A percentile compares a stretch with the other conserved stretches of the same genome.
phyloP scores from a whole-genome alignment of 1,140 invertebrate genomes.

The Lasaia peninsularis region DNA sequence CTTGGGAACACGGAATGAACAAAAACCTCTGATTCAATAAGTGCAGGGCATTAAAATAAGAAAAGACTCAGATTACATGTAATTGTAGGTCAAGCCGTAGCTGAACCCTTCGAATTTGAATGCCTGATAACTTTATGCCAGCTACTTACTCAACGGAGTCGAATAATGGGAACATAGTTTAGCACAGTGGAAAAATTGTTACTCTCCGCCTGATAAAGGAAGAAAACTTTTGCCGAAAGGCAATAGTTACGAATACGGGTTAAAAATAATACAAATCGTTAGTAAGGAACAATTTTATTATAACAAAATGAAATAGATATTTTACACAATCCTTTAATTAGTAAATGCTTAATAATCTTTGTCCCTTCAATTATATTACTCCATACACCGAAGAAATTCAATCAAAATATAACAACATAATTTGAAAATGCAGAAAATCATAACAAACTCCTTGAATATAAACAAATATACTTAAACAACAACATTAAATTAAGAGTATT shows the following conservation, averaged over 20 bases:
- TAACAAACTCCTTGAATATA: background rate
- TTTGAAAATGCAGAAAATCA: background rate
- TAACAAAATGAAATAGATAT: constrained; percentile 59
- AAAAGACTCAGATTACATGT: too few relatives aligned
- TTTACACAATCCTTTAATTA: constrained; percentile 32
- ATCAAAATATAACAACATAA: constrained; percentile 10
- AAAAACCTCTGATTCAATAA: too few relatives aligned
- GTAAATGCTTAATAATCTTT: constrained; percentile 41
- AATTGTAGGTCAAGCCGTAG: too few relatives aligned
- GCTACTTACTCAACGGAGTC: too few relatives aligned
- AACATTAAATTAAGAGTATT: background rate
- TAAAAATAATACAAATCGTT: background rate
- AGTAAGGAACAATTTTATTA: constrained; percentile 62
- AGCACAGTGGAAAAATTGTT: too few relatives aligned
- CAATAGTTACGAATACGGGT: background rate
- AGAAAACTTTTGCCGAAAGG: too few relatives aligned
- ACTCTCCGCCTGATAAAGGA: too few relatives aligned
- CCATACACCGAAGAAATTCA: constrained; percentile 9
- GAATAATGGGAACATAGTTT: too few relatives aligned
- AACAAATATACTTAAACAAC: background rate
- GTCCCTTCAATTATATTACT: background rate
- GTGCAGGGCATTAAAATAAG: too few relatives aligned
- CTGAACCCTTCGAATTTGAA: too few relatives aligned
- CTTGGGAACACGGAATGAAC: too few relatives aligned
- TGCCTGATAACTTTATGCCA: too few relatives aligned